Conservation (phyloP, 1,140 invertebrate species). For the Ericerus pela region DNA sequence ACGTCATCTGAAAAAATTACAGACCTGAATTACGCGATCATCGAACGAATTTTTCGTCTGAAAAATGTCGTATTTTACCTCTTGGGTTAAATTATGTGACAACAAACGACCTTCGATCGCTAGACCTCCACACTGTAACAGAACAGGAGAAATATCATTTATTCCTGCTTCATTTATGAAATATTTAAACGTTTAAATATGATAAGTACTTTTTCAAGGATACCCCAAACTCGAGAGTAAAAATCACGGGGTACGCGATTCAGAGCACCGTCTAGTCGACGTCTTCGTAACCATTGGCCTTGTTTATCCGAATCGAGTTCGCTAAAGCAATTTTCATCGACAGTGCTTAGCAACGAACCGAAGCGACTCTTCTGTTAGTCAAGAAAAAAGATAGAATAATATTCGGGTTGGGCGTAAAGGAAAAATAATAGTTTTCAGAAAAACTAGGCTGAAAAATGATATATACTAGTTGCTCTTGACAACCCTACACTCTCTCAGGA, state of each 20-base stretch:
- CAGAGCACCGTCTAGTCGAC: constrained; percentile 87
- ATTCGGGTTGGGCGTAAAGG: not conserved
- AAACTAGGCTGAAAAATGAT: too few species aligned
- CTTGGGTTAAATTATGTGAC: constrained; percentile 78
- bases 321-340: constrained; percentile 26
- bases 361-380: constrained; percentile 58
- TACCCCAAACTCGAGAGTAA: constrained; percentile 84
- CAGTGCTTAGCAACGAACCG: constrained; percentile 41
- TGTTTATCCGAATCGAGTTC: constrained; percentile 62
- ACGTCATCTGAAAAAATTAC: constrained; percentile 61
- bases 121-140: constrained; percentile 71
- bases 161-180: not conserved
- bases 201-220: constrained; percentile 60
- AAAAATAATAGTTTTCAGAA: too few species aligned
- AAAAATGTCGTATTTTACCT: constrained; percentile 37
- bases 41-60: too few species aligned
- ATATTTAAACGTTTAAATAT: not conserved
- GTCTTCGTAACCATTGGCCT: constrained; percentile 89
- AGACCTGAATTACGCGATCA: not conserved
- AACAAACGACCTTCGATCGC: constrained; percentile 79
- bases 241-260: constrained; percentile 94
- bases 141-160: too few species aligned
- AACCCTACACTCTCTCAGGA: too few species aligned
- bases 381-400: constrained; percentile 13
- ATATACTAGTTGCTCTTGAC: too few species aligned